Evolutionary conservation across 2,113 vertebrate genomes (phyloP), one percentile per base, ranked within the genome.

Genomic region (Vicugna pacos): DNA sequence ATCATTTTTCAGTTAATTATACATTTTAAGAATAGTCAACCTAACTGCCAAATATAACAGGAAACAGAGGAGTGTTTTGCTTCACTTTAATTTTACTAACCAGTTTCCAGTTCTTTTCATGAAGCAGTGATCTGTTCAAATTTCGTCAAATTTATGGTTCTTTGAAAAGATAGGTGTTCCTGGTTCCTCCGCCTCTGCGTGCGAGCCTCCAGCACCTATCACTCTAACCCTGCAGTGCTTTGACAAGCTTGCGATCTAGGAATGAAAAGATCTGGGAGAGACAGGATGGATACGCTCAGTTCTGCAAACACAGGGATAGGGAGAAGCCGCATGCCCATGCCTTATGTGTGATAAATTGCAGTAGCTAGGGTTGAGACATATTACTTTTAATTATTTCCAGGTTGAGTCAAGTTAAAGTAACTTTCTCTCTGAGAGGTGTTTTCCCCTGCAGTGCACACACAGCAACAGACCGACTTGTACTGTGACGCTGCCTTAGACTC

Each of bases 211-310:
- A 30, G 46, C n/a, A 46, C 46, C 80, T 12, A 8, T 42, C 50
- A 75, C 16, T 64, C 16, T 81, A 52, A 65, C 54, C 42, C 28
- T 35, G 6, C 16, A 17, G n/a, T 54, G 48, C 69, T 96, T 20
- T 94, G 80, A 84, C 72, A 77, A 72, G 38, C 54, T 79, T 94
- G 54, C 6, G 14, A 8, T 81, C 89, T 72, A n/a, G 89, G 77
- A 35, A 83, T 62, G 30, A 54, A 79, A 50, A 38, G 50, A 81
- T 80, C 32, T 32, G 58, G 62, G 30, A 70, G 35, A 70, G 10
- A 86, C 1, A 48, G 20, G 46, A 35, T 46, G 22, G 46, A 22
- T 75, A 52, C 35, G 32, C 17, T 90, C 38, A 56, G 35, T 35
- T 60, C 14, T 67, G 4, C 76, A 93, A 95, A 91, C 76, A 89